phyloP scores from a whole-genome alignment of 2,888 invertebrate genomes.

The Parapristionchus giblindavisi region DNA sequence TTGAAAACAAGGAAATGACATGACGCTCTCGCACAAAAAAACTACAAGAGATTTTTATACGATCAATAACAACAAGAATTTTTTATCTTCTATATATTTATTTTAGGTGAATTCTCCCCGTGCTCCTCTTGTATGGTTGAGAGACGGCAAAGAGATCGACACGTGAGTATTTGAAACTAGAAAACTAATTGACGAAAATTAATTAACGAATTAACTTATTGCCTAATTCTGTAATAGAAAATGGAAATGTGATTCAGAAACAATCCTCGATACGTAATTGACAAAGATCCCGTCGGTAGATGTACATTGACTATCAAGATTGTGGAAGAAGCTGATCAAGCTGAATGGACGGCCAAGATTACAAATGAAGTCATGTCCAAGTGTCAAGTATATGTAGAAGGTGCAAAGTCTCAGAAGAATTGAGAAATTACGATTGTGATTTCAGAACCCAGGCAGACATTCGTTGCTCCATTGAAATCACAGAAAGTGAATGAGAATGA shows the following conservation, averaged over 20 bases:
- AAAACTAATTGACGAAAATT: slow-evolving; percentile 32
- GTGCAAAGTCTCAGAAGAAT: slow-evolving; percentile 70
- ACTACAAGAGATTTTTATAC: too few relatives aligned
- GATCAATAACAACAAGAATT: too few relatives aligned
- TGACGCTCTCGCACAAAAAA: too few relatives aligned
- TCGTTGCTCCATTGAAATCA: slow-evolving; percentile 86
- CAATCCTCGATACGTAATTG: slow-evolving; percentile 78
- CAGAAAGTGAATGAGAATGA: slow-evolving; percentile 93
- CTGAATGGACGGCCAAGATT: slow-evolving; percentile 87
- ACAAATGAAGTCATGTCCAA: slow-evolving; percentile 88
- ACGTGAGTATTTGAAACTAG: too few relatives aligned
- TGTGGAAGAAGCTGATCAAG: slow-evolving; percentile 84
- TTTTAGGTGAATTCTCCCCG: slow-evolving; percentile 91
- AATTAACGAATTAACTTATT: too few relatives aligned
- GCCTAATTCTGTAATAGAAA: neutral
- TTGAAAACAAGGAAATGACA: too few relatives aligned
- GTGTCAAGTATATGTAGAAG: slow-evolving; percentile 82
- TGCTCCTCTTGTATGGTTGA: slow-evolving; percentile 93
- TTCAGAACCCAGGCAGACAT: slow-evolving; percentile 80
- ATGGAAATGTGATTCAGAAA: slow-evolving; percentile 45
- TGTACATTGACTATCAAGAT: slow-evolving; percentile 87
- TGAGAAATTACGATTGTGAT: slow-evolving; percentile 4
- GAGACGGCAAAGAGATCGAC: slow-evolving; percentile 79
- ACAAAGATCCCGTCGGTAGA: slow-evolving; percentile 89
- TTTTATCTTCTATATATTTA: too few relatives aligned